These are phyloP conservation scores for Eulimnadia texana DNA, from an alignment of 1,140 invertebrate genomes.

Conservation along the genomic window DNA sequence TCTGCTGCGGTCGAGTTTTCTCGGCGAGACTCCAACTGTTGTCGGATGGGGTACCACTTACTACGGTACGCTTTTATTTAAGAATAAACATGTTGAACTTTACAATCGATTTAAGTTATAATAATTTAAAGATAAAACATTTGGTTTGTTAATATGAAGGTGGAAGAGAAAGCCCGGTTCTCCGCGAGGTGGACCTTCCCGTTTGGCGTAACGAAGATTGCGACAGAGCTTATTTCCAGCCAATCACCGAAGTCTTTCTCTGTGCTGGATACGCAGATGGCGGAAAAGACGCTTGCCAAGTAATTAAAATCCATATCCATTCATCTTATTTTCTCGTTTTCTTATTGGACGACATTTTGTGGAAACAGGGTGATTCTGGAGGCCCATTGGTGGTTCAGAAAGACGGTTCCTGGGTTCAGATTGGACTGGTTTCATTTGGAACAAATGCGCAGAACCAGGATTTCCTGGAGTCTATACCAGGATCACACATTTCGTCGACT, in stretches of 20 bases:
- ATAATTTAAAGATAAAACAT: no score
- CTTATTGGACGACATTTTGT: background rate
- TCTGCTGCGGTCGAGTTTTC: slow-evolving; percentile 37
- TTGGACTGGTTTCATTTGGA: slow-evolving; percentile 59
- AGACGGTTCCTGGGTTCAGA: slow-evolving; percentile 35
- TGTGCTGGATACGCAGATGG: slow-evolving; percentile 81
- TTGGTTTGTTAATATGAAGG: no score
- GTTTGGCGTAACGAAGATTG: slow-evolving; percentile 85
- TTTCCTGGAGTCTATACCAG: slow-evolving; percentile 62
- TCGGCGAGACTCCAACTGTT: slow-evolving; percentile 62
- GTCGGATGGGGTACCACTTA: slow-evolving; percentile 62
- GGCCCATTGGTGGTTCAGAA: slow-evolving; percentile 56
- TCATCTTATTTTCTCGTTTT: slow-evolving; percentile 3
- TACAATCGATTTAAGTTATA: no score
- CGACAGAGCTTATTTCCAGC: slow-evolving; percentile 76
- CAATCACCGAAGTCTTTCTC: slow-evolving; percentile 76
- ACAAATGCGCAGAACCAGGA: slow-evolving; percentile 51
- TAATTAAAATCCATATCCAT: slow-evolving; percentile 25
- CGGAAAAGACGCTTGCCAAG: slow-evolving; percentile 83
- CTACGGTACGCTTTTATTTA: slow-evolving; percentile 12
- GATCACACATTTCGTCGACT: slow-evolving; percentile 37
- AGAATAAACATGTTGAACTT: background rate
- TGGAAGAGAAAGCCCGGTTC: slow-evolving; percentile 64
- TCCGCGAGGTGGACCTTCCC: slow-evolving; percentile 66
- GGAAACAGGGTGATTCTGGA: slow-evolving; percentile 56